Evolutionary conservation across 2,888 invertebrate species (phyloP).

Genomic region (Tetheella fluctuosa): DNA sequence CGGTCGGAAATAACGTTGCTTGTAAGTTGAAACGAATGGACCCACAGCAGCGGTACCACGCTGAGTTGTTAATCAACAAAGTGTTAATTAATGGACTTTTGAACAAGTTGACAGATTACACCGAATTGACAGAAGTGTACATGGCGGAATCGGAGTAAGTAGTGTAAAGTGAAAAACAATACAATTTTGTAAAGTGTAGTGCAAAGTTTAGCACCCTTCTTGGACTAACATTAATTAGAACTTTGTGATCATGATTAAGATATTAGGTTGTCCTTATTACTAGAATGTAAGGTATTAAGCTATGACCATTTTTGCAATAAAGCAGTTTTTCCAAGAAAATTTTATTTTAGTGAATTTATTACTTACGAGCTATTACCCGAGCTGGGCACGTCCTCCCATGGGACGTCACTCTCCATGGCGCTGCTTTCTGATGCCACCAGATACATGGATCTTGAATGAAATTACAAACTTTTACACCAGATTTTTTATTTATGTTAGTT

Average conservation of each 20-base stretch:
- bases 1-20: conserved; percentile 49
- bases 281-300: background rate
- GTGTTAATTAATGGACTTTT: conserved; percentile 48
- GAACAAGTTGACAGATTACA: conserved; percentile 43
- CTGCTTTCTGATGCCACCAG: conserved; percentile 78
- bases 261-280: background rate
- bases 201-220: background rate
- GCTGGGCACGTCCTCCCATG: conserved; percentile 65
- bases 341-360: conserved; percentile 9
- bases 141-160: background rate
- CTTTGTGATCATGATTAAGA: background rate
- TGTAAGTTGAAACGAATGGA: conserved; percentile 52
- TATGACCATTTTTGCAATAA: background rate
- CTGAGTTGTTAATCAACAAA: conserved; percentile 53
- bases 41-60: conserved; percentile 43
- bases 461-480: background rate
- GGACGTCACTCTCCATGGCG: conserved; percentile 76
- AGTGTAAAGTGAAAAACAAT: background rate
- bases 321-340: background rate
- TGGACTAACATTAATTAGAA: background rate
- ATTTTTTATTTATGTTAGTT: too few relatives aligned
- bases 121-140: conserved; percentile 42
- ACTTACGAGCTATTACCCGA: conserved; percentile 75
- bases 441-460: conserved; percentile 71
- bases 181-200: background rate